phyloP scores from a whole-genome alignment of 2,888 invertebrate genomes.

The Heliconius erato region DNA sequence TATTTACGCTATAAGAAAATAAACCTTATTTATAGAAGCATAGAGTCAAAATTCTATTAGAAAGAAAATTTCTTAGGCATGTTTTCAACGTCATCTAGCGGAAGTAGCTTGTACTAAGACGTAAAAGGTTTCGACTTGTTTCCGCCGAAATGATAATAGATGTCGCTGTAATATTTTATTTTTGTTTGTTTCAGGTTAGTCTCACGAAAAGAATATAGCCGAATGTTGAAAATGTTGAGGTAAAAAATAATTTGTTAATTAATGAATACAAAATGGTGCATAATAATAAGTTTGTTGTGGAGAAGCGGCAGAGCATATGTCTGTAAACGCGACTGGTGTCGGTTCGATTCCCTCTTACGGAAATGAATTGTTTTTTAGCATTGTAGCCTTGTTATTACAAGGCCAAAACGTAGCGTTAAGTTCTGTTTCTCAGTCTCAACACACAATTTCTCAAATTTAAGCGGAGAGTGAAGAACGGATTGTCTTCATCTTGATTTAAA shows the following conservation, averaged over 20 bases:
- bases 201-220: background rate
- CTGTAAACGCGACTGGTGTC: too few relatives aligned
- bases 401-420: too few relatives aligned
- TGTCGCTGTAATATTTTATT: conserved; percentile 53
- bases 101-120: conserved; percentile 51
- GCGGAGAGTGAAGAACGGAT: too few relatives aligned
- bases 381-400: too few relatives aligned
- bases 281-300: too few relatives aligned
- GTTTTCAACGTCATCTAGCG: conserved; percentile 56
- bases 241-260: background rate
- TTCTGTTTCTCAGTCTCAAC: too few relatives aligned
- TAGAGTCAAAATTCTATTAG: background rate
- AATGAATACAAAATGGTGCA: background rate
- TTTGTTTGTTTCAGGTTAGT: conserved; percentile 29
- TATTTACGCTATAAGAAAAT: background rate
- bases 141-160: conserved; percentile 51
- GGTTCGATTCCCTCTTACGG: too few relatives aligned
- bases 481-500: too few relatives aligned
- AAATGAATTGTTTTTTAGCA: too few relatives aligned
- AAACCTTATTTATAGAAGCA: background rate
- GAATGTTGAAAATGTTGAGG: background rate
- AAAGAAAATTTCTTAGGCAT: background rate
- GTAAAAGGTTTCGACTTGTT: conserved; percentile 17
- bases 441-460: too few relatives aligned
- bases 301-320: too few relatives aligned